Evolutionary conservation across 2,113 vertebrate genomes (phyloP).

Genomic region (Rhynchopsitta pachyrhyncha): DNA sequence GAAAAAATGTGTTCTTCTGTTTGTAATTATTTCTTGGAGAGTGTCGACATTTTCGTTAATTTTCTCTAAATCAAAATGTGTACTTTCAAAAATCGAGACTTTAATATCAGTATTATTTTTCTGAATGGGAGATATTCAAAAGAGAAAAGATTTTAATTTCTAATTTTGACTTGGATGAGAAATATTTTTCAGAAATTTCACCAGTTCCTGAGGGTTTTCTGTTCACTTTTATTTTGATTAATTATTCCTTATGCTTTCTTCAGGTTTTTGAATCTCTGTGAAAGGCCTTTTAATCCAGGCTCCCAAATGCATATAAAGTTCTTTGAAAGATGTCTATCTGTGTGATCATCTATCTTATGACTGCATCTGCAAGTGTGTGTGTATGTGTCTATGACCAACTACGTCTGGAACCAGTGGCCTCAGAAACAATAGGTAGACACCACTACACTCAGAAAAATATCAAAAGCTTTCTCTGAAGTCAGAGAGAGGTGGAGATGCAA

Average conservation of each 20-base stretch:
- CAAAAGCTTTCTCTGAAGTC: constrained; percentile 10
- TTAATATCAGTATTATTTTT: not conserved
- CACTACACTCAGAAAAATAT: not conserved
- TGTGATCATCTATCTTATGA: not conserved
- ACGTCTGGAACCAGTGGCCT: not conserved
- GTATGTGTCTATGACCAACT: not conserved
- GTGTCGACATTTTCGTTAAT: not conserved
- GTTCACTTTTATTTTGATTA: not conserved
- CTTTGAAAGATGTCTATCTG: not conserved
- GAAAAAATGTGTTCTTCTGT: not conserved
- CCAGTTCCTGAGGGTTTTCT: not conserved
- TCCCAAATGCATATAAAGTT: not conserved
- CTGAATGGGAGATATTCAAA: not conserved
- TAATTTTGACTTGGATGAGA: not conserved
- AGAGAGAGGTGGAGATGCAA: constrained; percentile 1
- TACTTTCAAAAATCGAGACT: not conserved
- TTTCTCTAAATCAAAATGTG: not conserved
- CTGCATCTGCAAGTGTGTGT: not conserved
- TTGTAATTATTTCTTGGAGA: not conserved
- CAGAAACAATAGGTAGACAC: not conserved
- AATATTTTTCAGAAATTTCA: not conserved
- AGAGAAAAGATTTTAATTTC: not conserved
- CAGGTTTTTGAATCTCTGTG: not conserved
- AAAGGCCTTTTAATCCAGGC: not conserved
- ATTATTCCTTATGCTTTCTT: not conserved